Evolutionary conservation across 2,888 invertebrate species (phyloP).

Genomic region (Leptura quadrifasciata): DNA sequence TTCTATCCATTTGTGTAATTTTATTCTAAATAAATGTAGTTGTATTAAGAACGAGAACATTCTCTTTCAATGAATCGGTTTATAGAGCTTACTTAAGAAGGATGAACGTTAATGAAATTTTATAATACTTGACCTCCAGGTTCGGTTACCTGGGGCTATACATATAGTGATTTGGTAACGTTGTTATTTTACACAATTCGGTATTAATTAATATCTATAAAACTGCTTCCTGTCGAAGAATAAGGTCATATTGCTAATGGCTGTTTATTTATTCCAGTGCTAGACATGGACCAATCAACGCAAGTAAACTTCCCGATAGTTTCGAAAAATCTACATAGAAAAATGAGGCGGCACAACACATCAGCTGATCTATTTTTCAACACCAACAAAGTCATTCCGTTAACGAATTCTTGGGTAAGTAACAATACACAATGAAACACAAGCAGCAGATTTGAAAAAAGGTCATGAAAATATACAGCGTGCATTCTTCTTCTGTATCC

Average conservation of each 20-base stretch:
- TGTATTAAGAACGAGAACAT: neutral
- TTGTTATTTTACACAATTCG: neutral
- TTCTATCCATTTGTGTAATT: no score
- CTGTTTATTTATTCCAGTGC: conserved; percentile 43
- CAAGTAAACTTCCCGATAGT: conserved; percentile 67
- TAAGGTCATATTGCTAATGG: neutral
- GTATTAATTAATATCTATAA: neutral
- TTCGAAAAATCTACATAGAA: conserved; percentile 68
- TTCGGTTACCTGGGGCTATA: neutral
- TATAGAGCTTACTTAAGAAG: neutral
- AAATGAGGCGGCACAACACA: conserved; percentile 77
- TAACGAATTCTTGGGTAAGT: conserved; percentile 66
- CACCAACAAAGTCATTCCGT: conserved; percentile 41
- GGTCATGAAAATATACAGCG: no score
- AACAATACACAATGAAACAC: neutral
- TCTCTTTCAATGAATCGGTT: neutral
- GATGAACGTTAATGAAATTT: neutral
- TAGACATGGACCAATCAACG: conserved; percentile 65
- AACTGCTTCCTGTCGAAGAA: neutral
- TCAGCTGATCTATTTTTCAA: conserved; percentile 70
- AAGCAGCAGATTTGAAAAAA: no score
- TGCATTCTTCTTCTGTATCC: no score
- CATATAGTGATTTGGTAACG: neutral
- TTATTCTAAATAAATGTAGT: no score
- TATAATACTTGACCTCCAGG: neutral